Evolutionary conservation across 1,140 invertebrate genomes (phyloP), one percentile per base, ranked within the genome.

Genomic region (Theocolax elegans): DNA sequence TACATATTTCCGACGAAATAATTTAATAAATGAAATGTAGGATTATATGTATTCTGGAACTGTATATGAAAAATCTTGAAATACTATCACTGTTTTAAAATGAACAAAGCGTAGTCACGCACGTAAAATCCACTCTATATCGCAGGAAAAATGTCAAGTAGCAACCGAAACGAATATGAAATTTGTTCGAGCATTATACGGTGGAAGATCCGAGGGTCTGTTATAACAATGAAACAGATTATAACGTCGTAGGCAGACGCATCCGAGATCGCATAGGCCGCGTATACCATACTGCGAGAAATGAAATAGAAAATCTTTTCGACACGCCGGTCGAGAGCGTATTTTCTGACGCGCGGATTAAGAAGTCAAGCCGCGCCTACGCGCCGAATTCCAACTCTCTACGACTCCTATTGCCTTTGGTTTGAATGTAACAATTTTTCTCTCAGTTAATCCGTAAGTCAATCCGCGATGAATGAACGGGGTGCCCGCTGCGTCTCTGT

Each of bases 401-500:
- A 71, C 35, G 35, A 65, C 54, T 53, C 31, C 62, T n/a, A n/a
- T n/a, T n/a, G 62, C 19, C 62, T 53, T 38, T 15, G 15, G 49
- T 12, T n/a, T 13, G n/a, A 38, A 21, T 66, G 17, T 56, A 56
- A 65, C 73, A 74, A 74, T 73, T 75, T 77, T 64, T 67, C 75
- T 68, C 64, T 31, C 19, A n/a, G 53, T 13, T 77, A 77, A 77
- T 77, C 76, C 65, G 72, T 72, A 73, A 74, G 76, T 75, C 74
- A 75, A 75, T 75, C 67, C 64, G 60, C 40, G 49, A 66, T 71
- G 63, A 76, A 75, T 68, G 63, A 38, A 38, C 27, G 25, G 48
- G 35, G 12, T 15, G 31, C 63, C 63, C 56, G 63, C 63, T 65
- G 69, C 8, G 62, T 12, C 62, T 17, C 58, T 54, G 17, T 40